Conservation (phyloP, 2,888 invertebrate genomes). For the Tachina fera region DNA sequence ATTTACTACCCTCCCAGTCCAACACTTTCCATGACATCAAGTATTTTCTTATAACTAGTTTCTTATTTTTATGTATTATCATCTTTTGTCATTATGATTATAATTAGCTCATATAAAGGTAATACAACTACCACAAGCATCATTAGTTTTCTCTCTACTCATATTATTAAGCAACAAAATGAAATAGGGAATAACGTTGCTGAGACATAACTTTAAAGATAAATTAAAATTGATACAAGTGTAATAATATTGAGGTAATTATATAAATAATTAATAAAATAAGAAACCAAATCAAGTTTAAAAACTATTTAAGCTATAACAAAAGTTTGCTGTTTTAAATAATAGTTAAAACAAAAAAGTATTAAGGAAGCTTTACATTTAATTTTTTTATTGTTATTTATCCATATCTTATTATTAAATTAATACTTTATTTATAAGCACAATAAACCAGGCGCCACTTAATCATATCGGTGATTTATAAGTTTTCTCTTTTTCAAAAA, state of each 20-base stretch:
- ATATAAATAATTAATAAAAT: conserved; percentile 36
- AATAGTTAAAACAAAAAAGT: neutral
- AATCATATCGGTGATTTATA: conserved; percentile 72
- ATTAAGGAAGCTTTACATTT: neutral
- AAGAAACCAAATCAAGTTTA: neutral
- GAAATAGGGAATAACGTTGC: neutral
- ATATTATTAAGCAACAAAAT: neutral
- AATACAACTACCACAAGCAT: conserved; percentile 43
- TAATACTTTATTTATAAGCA: conserved; percentile 55
- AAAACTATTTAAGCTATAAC: neutral
- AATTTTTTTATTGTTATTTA: conserved; percentile 6
- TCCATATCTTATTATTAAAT: conserved; percentile 64
- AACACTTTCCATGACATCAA: neutral
- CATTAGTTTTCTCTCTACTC: conserved; percentile 37
- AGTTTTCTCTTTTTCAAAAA: conserved; percentile 32
- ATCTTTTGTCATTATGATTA: conserved; percentile 60
- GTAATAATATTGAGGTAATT: conserved; percentile 21
- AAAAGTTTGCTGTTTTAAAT: conserved; percentile 4
- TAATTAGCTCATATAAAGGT: conserved; percentile 53
- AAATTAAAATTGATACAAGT: conserved; percentile 50
- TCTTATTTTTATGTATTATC: conserved; percentile 48
- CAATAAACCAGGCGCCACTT: conserved; percentile 63
- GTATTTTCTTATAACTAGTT: conserved; percentile 24
- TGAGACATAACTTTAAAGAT: neutral
- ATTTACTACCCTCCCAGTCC: neutral